Conservation (phyloP, 2,113 vertebrate genomes). For the Zapornia atra region DNA sequence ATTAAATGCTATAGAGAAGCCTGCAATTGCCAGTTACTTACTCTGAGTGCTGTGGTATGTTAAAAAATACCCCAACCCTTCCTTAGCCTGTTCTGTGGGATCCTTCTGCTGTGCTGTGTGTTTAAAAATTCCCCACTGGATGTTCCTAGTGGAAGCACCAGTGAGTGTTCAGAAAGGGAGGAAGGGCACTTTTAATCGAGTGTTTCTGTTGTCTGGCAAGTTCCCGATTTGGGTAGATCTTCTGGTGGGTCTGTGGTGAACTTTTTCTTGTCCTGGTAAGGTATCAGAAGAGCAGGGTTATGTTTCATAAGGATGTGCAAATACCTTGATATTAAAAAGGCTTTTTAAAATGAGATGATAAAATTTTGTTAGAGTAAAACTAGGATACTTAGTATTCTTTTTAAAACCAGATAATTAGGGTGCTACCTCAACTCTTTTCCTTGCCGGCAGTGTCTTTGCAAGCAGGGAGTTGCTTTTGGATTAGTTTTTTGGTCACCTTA, state of each 20-base stretch:
- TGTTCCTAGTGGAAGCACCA: not conserved
- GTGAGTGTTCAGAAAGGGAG: not conserved
- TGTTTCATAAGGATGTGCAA: not conserved
- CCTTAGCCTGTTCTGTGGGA: not conserved
- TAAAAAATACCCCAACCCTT: not conserved
- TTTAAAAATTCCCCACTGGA: not conserved
- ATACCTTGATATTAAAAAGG: not conserved
- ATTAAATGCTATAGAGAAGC: not conserved
- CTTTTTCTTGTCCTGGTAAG: not conserved
- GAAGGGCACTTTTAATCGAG: not conserved
- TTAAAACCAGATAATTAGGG: not conserved
- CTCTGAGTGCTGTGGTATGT: not conserved
- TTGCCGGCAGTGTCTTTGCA: not conserved
- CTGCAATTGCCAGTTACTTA: not conserved
- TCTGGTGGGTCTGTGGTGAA: not conserved
- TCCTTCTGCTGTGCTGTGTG: not conserved
- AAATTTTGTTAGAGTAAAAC: not conserved
- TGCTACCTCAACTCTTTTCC: not conserved
- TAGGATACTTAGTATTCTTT: not conserved
- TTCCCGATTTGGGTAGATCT: not conserved
- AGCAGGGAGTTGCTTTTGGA: not conserved
- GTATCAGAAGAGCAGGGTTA: not conserved
- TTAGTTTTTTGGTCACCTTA: not conserved
- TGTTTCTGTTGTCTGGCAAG: not conserved
- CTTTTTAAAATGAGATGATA: not conserved